phyloP scores from a whole-genome alignment of 2,888 invertebrate species.

The Chouioia cunea region DNA sequence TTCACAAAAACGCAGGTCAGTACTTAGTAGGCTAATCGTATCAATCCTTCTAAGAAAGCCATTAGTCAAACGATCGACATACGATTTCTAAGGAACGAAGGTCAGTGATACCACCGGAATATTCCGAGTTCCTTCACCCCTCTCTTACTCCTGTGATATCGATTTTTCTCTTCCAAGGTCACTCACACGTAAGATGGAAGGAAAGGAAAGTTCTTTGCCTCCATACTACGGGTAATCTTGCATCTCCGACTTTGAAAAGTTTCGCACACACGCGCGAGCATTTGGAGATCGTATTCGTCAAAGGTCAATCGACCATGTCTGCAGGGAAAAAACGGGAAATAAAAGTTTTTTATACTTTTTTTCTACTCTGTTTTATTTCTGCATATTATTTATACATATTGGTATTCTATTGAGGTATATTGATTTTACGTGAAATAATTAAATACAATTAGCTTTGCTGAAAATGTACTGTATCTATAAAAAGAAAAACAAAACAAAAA shows the following conservation, averaged over 20 bases:
- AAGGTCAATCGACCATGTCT: constrained; percentile 56
- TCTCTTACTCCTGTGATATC: constrained; percentile 49
- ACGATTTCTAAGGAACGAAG: constrained; percentile 14
- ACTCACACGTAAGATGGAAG: constrained; percentile 22
- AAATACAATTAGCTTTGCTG: too few relatives aligned
- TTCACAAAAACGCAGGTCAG: too few relatives aligned
- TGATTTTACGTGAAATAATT: too few relatives aligned
- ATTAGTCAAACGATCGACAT: neutral
- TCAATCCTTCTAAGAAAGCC: constrained; percentile 7
- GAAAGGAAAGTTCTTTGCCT: constrained; percentile 10
- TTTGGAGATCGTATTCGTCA: constrained; percentile 49
- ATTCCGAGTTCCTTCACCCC: constrained; percentile 33
- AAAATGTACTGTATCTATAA: too few relatives aligned
- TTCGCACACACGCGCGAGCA: neutral
- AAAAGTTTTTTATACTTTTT: neutral
- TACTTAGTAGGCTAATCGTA: constrained; percentile 7
- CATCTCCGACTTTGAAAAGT: constrained; percentile 51
- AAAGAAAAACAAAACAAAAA: too few relatives aligned
- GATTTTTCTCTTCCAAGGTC: constrained; percentile 55
- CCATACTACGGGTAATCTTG: constrained; percentile 50
- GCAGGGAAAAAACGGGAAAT: neutral
- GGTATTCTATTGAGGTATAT: too few relatives aligned
- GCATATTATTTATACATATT: neutral
- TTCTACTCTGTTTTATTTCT: neutral
- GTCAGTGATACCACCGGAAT: neutral